Conservation (phyloP, 2,888 invertebrate genomes). For the Drosophila birchii region DNA sequence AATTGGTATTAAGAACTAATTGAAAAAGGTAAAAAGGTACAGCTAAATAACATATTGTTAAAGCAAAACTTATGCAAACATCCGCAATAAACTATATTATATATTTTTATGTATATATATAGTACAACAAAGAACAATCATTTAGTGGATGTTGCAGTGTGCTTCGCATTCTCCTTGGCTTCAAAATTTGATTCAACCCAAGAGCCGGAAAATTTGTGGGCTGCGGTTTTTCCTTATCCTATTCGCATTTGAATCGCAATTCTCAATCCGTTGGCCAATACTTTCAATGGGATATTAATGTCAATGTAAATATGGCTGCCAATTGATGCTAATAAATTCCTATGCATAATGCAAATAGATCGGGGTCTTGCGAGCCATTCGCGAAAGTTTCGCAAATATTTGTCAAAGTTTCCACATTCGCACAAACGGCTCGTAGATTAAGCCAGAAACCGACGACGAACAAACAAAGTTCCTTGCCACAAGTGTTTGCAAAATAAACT, state of each 20-base stretch:
- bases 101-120: neutral
- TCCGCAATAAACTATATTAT: neutral
- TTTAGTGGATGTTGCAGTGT: neutral
- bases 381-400: slow-evolving; percentile 76
- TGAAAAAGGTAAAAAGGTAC: no score
- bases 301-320: slow-evolving; percentile 57
- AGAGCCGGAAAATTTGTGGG: slow-evolving; percentile 28
- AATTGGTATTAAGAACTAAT: no score
- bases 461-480: slow-evolving; percentile 81
- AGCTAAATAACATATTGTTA: neutral
- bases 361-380: slow-evolving; percentile 47
- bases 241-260: slow-evolving; percentile 25
- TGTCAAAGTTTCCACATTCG: slow-evolving; percentile 82
- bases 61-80: neutral
- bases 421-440: slow-evolving; percentile 81
- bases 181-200: slow-evolving; percentile 15
- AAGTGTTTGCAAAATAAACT: slow-evolving; percentile 82
- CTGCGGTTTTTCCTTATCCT: slow-evolving; percentile 51
- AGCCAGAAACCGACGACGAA: slow-evolving; percentile 66
- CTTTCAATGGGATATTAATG: slow-evolving; percentile 56
- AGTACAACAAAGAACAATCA: neutral
- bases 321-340: slow-evolving; percentile 76
- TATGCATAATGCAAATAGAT: slow-evolving; percentile 79
- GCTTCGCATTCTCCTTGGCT: neutral
- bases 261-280: slow-evolving; percentile 29